Percentiles rank a stretch among this genome's conserved stretches.
Evolutionary conservation across 64 coral and sea anemone species (phyloP).

Genomic region (Montipora efflorescens): DNA sequence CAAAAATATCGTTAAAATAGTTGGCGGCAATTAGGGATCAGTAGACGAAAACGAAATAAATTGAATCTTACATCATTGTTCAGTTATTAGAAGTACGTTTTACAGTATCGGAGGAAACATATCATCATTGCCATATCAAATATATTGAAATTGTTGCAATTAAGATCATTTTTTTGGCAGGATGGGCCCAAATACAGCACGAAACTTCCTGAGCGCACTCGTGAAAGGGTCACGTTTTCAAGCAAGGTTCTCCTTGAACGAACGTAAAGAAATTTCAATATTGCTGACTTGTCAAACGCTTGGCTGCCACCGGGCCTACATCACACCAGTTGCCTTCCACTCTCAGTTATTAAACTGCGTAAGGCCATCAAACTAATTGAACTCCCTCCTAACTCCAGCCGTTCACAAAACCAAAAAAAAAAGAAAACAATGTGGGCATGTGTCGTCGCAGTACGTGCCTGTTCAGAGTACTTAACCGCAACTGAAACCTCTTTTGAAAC

Average conservation of each 20-base stretch:
- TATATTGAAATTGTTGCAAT: background rate
- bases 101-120: background rate
- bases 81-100: background rate
- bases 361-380: too few species aligned
- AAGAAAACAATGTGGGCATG: background rate
- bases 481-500: background rate
- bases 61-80: constrained; percentile 1
- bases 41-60: background rate
- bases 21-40: background rate
- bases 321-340: too few species aligned
- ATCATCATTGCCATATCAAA: background rate
- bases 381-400: too few species aligned
- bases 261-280: background rate
- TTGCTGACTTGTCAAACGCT: background rate
- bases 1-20: background rate
- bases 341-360: too few species aligned
- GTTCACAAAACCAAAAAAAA: background rate
- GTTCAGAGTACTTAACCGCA: too few species aligned
- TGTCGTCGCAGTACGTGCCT: too few species aligned
- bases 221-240: background rate
- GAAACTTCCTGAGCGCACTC: background rate
- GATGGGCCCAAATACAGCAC: background rate
- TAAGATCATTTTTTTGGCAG: background rate
- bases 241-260: background rate
- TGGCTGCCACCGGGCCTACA: background rate